Evolutionary conservation across 2,888 invertebrate genomes (phyloP).

Genomic region (Phaonia tiefii): DNA sequence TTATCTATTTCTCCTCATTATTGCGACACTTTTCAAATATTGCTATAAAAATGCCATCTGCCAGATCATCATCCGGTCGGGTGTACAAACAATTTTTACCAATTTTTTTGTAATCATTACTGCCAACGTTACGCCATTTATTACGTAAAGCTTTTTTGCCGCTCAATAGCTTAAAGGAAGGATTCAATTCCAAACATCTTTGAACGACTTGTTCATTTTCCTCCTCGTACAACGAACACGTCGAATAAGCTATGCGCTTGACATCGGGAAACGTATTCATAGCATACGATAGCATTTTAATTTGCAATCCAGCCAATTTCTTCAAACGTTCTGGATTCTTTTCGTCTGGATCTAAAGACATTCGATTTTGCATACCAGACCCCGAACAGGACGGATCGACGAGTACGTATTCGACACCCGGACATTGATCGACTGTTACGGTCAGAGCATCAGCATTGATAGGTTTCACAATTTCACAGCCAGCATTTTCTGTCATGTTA

Average conservation of each 20-base stretch:
- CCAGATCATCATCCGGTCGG: conserved; percentile 87
- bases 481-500: conserved; percentile 84
- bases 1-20: conserved; percentile 42
- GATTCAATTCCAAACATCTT: conserved; percentile 75
- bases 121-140: conserved; percentile 87
- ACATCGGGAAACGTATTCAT: conserved; percentile 91
- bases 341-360: conserved; percentile 81
- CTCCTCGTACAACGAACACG: conserved; percentile 93
- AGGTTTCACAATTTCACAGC: conserved; percentile 86
- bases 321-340: conserved; percentile 82
- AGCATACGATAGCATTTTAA: conserved; percentile 91
- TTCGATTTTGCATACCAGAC: conserved; percentile 87
- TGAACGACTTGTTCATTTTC: conserved; percentile 95
- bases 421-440: conserved; percentile 79
- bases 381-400: conserved; percentile 99
- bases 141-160: conserved; percentile 83
- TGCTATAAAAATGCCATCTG: conserved; percentile 97
- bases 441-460: conserved; percentile 87
- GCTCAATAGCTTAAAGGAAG: conserved; percentile 84
- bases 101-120: conserved; percentile 84
- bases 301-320: conserved; percentile 89
- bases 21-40: conserved; percentile 85
- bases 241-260: conserved; percentile 95
- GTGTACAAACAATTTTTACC: conserved; percentile 90
- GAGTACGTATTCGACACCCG: conserved; percentile 91